Evolutionary conservation across 2,888 invertebrate genomes (phyloP), one percentile per base, ranked within the genome.

Genomic region (Parasteatoda lunata): DNA sequence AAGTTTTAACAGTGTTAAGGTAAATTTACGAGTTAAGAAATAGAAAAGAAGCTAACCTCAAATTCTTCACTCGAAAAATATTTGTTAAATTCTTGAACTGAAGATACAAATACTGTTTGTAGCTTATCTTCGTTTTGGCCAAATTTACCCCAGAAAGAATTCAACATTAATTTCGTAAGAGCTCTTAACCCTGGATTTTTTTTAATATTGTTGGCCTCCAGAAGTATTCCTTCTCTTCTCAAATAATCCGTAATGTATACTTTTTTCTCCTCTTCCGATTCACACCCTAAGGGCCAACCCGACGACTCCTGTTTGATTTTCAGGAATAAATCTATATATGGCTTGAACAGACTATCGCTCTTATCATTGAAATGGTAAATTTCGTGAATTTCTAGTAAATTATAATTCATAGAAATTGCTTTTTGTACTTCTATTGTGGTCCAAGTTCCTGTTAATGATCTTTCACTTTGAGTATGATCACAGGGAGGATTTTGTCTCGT

Each of bases 361-460:
- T 2, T 30, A 30, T 30, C 30, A 30, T 30, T 30, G 2, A 70
- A 70, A n/a, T 70, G 70, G 70, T 70, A 47, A 6, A 70, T 13
- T 70, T 70, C 70, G n/a, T 70, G 47, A 1, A 91, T 89, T 72
- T 90, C 84, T 0, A 84, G 0, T 7, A 91, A 71, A 49, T 72
- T 64, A 77, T 91, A 91, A 1, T 90, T 90, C 48, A 87, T 69
- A 51, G 89, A 54, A 1, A 90, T 7, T 6, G 91, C 91, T 51
- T 86, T 89, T 51, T 87, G 66, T 2, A 91, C 75, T 84, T 91
- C 91, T 0, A 89, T 87, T 8, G 90, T 89, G 66, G 88, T n/a
- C n/a, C n/a, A n/a, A n/a, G n/a, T 86, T 90, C 91, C 91, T 0
- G 75, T 82, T 5, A 91, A 45, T 4, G 45, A 13, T 65, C 91